phyloP scores from a whole-genome alignment of 2,797 vertebrate genomes.

The Pelochelys cantorii region DNA sequence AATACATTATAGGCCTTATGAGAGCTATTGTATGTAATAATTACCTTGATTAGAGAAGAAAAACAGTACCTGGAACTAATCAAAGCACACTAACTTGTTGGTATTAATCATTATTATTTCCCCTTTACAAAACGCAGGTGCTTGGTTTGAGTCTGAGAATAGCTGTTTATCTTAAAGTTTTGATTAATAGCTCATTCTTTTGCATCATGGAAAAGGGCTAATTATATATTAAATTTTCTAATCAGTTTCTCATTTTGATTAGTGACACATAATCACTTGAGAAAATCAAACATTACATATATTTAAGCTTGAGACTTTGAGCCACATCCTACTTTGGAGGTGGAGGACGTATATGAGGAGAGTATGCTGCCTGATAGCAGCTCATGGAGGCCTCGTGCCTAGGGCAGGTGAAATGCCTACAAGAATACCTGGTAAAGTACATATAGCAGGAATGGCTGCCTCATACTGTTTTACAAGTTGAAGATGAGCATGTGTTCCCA shows the following conservation, averaged over 20 bases:
- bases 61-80: slow-evolving; percentile 68
- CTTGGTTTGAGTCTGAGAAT: slow-evolving; percentile 64
- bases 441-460: background rate
- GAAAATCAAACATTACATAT: slow-evolving; percentile 50
- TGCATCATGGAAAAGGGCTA: slow-evolving; percentile 70
- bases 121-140: slow-evolving; percentile 72
- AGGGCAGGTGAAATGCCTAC: slow-evolving; percentile 13
- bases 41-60: slow-evolving; percentile 77
- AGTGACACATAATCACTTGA: slow-evolving; percentile 66
- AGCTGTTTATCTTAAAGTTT: slow-evolving; percentile 67
- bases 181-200: slow-evolving; percentile 78
- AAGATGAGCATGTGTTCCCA: slow-evolving; percentile 4
- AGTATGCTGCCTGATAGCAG: background rate
- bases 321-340: slow-evolving; percentile 2
- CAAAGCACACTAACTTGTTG: slow-evolving; percentile 63
- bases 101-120: slow-evolving; percentile 63
- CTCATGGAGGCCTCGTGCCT: background rate
- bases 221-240: slow-evolving; percentile 77
- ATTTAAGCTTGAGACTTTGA: slow-evolving; percentile 35
- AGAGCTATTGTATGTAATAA: slow-evolving; percentile 65
- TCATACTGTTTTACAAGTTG: background rate
- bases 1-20: slow-evolving; percentile 48
- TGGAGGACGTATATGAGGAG: background rate
- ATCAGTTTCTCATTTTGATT: slow-evolving; percentile 76
- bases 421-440: background rate